Evolutionary conservation across 2,888 invertebrate genomes (phyloP), one percentile per base, ranked within the genome.

Genomic region (Marasmarcha lunaedactyla): DNA sequence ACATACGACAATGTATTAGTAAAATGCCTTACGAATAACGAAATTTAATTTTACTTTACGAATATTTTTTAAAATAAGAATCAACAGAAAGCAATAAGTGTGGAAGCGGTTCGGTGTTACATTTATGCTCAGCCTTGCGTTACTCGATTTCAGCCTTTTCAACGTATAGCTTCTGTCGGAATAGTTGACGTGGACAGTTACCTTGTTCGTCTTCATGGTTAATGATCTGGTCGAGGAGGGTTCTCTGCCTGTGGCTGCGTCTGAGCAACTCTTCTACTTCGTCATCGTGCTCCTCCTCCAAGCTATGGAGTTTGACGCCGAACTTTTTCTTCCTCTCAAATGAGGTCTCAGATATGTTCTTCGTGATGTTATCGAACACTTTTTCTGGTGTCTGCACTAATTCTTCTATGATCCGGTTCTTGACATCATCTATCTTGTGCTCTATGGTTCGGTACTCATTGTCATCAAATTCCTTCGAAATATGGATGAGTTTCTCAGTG

Each of bases 181-280:
- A 20, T 20, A 20, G 3, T 20, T 20, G 20, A 20, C 7, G 3
- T 20, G 3, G 20, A 20, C 20, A 20, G 52, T 81, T 84, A 84
- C 84, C 84, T 84, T 84, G 81, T 65, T 69, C 79, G 54, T 85
- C 84, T 78, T 87, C 87, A 59, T 87, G 83, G 58, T 85, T 86
- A 44, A 89, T 73, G 52, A 90, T 88, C 69, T 90, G 89, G 51
- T 88, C 89, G 55, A 90, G 81, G 54, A 89, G 86, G 69, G 88
- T 89, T 64, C 90, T 85, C 65, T 91, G 90, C 55, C 85, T 86
- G 63, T 88, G 86, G 49, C 89, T 88, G 54, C 89, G 85, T 63
- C 74, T 85, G 36, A 90, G 72, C 42, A 90, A 73, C 43, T 85
- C 87, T 63, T 89, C 89, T 52, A 90, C 67, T 50, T 86, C 86